Evolutionary conservation across 2,113 vertebrate species (phyloP), one percentile per base, ranked within the genome.

Genomic region (Coturnix japonica): DNA sequence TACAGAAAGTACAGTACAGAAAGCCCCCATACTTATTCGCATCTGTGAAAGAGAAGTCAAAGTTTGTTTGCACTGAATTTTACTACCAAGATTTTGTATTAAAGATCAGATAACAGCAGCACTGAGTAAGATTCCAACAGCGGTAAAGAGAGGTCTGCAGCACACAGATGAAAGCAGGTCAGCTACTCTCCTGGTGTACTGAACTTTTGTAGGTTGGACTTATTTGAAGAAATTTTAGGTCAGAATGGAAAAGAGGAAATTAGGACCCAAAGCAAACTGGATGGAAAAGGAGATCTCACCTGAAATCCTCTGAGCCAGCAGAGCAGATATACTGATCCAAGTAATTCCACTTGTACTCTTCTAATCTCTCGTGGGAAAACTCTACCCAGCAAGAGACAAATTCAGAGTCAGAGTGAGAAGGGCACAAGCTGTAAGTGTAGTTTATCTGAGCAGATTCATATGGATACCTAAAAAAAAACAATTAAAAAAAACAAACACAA

Each of bases 301-400:
- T 99, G 97, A 99, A 99, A 95, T 99, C 99, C 96, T 99, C 99
- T 0, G 99, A 99, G 71, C 99, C 99, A 1, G 98, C 98, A 13
- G 99, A 99, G 85, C 99, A 99, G 96, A 99, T 99, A 91, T 99
- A 99, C 97, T 99, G 99, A 94, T 99, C 99, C 85, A 99, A 97
- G 96, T 99, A 99, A 96, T 99, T 99, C 99, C 99, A 99, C 83
- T 99, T 99, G 95, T 99, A 99, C 47, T 99, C 99, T 94, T 99
- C 99, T 78, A 99, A 95, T 20, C 99, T 97, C 95, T 99, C 99
- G 0, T 99, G 99, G 61, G 98, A 98, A 94, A 99, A 99, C 92
- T 99, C 99, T 67, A 99, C 99, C 99, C 99, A 99, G 93, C 99
- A 99, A 78, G 98, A 98, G 49, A 99, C 97, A 81, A 99, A 99